Conservation (phyloP, 2,113 vertebrate species). For the Pseudorhombus dupliciocellatus region DNA sequence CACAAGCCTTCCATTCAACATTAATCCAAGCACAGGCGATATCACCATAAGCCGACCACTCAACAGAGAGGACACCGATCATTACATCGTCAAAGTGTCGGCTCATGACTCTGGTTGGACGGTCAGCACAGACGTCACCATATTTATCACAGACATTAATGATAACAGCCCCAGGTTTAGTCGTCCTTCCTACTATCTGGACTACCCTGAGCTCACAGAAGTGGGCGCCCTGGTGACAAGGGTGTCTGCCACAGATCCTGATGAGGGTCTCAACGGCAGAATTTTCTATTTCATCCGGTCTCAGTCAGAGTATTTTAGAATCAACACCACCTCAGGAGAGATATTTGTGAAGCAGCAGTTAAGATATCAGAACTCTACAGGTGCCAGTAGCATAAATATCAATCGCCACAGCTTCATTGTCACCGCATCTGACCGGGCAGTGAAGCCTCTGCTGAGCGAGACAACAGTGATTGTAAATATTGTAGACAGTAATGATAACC, state of each 20-base stretch:
- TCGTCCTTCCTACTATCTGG: constrained; percentile 92
- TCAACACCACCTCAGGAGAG: constrained; percentile 91
- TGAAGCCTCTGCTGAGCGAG: constrained; percentile 89
- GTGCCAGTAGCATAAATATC: constrained; percentile 85
- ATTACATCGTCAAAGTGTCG: constrained; percentile 91
- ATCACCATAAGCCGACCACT: constrained; percentile 92
- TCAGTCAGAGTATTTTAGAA: constrained; percentile 94
- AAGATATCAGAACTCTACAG: constrained; percentile 89
- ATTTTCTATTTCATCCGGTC: constrained; percentile 97
- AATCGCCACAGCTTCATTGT: constrained; percentile 97
- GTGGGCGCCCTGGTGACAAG: constrained; percentile 87
- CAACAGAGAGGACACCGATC: constrained; percentile 92
- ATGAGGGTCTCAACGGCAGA: constrained; percentile 91
- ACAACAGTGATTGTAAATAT: constrained; percentile 93
- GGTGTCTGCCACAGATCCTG: constrained; percentile 90
- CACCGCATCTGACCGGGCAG: constrained; percentile 91
- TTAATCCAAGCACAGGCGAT: constrained; percentile 91
- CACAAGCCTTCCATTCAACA: constrained; percentile 87
- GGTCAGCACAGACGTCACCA: constrained; percentile 94
- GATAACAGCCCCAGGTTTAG: constrained; percentile 94
- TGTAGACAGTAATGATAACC: constrained; percentile 95
- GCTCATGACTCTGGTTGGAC: constrained; percentile 98
- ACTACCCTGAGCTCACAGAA: constrained; percentile 91
- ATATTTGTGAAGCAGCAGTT: constrained; percentile 94
- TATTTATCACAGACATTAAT: constrained; percentile 94